Base-by-base conservation (phyloP, 2,113 vertebrate species). In the Pseudonaja textilis region DNA sequence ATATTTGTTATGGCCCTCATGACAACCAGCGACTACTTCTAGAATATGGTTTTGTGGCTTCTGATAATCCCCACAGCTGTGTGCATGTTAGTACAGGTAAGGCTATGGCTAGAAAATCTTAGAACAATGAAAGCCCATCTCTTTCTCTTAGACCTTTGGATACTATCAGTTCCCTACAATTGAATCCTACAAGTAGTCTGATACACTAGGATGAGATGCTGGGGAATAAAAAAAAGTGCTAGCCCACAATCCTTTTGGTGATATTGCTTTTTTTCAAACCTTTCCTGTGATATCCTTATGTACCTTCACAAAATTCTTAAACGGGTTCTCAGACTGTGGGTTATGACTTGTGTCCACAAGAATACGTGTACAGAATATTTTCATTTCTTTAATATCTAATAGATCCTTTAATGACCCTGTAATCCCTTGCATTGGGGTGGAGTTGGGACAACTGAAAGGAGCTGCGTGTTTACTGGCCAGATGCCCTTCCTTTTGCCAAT, bases 1-100 rank as follows among this genome's bases (percentile, higher is more conserved):
- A 99, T 95, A 99, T 99, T 93, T 98, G 98, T 97, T 99, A 99
- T 1, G 99, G 99, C 3, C 98, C 97, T 91, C 99, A 99, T 23
- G 99, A 99, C 56, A 99, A 98, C 94, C 98, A 99, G 93, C 97
- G 97, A 4, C 98, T 99, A 94, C 96, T 99, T 89, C 95, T 99
- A 16, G 99, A 99, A 91, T 99, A 99, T 0, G 99, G 99, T 25
- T 99, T 99, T 90, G 95, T 99, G 26, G 96, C 98, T 8, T 0
- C 7, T 34, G 14, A 23, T 11, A 99, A 99, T 93, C 99, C 98
- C n/a, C 98, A 99, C 47, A 98, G 98, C 23, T 98, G 98, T 2
- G 98, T 99, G 91, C 98, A 98, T 45, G 97, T 99, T 87, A 95
- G 98, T 1, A 42, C 96, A 98, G 98, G 99, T 99, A 90, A 95